Evolutionary conservation across 2,797 vertebrate species (phyloP).

Genomic region (Molossus alvarezi): DNA sequence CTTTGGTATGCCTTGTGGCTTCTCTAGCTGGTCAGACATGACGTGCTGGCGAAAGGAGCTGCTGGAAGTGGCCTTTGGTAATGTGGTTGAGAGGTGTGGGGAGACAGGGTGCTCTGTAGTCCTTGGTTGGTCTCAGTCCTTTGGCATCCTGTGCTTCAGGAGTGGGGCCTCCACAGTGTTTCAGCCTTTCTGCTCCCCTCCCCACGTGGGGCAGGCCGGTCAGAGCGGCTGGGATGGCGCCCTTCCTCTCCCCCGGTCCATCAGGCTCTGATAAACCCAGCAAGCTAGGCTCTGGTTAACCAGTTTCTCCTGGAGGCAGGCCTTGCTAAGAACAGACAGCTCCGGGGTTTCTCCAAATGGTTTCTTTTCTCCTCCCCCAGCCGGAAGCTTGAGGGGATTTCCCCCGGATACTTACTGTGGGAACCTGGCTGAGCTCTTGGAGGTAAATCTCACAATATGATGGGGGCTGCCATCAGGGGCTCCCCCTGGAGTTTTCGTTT

Average conservation of each 20-base stretch:
- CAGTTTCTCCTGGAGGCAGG: neutral
- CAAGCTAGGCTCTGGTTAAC: neutral
- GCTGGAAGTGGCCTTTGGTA: neutral
- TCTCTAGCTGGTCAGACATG: too few species aligned
- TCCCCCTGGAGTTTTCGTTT: neutral
- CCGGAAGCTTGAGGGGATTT: neutral
- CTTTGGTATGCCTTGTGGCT: neutral
- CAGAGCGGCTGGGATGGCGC: neutral
- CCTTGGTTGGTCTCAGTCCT: neutral
- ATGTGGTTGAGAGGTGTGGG: neutral
- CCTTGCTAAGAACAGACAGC: neutral
- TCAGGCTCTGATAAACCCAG: neutral
- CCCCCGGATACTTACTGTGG: neutral
- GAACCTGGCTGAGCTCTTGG: neutral
- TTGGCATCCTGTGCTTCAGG: too few species aligned
- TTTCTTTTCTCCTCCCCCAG: neutral
- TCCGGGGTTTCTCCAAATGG: neutral
- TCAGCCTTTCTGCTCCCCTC: neutral
- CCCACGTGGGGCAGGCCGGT: neutral
- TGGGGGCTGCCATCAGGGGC: neutral
- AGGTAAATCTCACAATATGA: neutral
- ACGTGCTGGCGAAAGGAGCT: neutral
- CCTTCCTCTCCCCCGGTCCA: neutral
- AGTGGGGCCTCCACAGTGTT: neutral
- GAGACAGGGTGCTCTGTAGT: too few species aligned